Evolutionary conservation across 30 jellyfish, hydroid and myxozoan species (phyloP).

Genomic region (Hydra vulgaris): DNA sequence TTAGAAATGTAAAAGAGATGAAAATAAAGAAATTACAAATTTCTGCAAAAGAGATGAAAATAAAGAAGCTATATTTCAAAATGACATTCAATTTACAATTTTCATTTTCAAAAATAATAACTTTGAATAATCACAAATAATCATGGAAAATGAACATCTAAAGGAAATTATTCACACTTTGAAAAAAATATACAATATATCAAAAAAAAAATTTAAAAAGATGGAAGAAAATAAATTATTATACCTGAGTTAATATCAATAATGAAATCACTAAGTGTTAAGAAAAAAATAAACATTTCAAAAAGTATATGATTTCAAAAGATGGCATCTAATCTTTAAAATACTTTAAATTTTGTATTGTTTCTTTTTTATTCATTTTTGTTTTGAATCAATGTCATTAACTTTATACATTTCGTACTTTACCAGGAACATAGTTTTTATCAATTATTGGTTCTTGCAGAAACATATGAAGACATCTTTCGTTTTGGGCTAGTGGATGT

Average conservation of each 20-base stretch:
- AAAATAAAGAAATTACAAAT: no score
- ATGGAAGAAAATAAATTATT: neutral
- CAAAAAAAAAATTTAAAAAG: neutral
- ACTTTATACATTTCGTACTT: constrained; percentile 46
- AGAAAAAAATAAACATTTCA: no score
- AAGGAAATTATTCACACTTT: neutral
- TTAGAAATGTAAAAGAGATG: no score
- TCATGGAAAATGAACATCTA: neutral
- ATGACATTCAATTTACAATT: no score
- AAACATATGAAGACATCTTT: constrained; percentile 85
- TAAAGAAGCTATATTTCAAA: no score
- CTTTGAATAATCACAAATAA: no score
- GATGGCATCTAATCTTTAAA: neutral
- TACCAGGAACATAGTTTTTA: constrained; percentile 92
- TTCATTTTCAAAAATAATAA: no score
- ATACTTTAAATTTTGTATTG: neutral
- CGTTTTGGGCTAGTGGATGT: constrained; percentile 97
- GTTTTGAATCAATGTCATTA: neutral
- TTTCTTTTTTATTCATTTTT: no score
- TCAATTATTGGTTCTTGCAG: constrained; percentile 85
- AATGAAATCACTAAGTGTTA: no score
- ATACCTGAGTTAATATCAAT: no score
- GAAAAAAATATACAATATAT: neutral
- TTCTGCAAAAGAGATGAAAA: no score
- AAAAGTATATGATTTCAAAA: neutral